phyloP scores from a whole-genome alignment of 1,140 invertebrate species.

The Schlechtendalia chinensis region DNA sequence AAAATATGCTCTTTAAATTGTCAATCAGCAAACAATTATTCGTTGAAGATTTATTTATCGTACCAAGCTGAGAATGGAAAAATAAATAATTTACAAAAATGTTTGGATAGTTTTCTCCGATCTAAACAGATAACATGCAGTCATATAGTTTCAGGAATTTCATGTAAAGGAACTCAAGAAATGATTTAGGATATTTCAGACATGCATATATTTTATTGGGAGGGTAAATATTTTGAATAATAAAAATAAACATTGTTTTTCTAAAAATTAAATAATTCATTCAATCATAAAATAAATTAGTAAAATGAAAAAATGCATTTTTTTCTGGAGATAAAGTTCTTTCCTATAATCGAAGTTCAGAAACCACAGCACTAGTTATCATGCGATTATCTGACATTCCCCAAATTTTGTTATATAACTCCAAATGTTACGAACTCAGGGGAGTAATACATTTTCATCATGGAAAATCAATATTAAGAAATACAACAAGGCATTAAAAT shows the following conservation, averaged over 20 bases:
- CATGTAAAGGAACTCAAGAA: neutral
- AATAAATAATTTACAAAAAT: neutral
- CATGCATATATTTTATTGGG: slow-evolving; percentile 7
- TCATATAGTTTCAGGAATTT: neutral
- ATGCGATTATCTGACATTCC: neutral
- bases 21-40: neutral
- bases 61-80: neutral
- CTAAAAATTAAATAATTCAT: neutral
- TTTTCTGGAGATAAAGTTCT: neutral
- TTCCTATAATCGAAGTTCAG: neutral
- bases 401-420: neutral
- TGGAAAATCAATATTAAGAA: neutral
- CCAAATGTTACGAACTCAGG: neutral
- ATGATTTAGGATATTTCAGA: neutral
- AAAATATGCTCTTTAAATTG: neutral
- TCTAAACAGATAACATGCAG: neutral
- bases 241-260: no score
- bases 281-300: neutral
- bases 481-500: neutral
- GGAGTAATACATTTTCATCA: neutral
- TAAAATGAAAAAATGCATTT: neutral
- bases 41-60: neutral
- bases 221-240: no score
- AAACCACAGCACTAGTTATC: neutral
- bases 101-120: neutral